These are phyloP conservation scores for Tragulus kanchil DNA, from an alignment of 2,113 vertebrate species.

Conservation along the genomic window DNA sequence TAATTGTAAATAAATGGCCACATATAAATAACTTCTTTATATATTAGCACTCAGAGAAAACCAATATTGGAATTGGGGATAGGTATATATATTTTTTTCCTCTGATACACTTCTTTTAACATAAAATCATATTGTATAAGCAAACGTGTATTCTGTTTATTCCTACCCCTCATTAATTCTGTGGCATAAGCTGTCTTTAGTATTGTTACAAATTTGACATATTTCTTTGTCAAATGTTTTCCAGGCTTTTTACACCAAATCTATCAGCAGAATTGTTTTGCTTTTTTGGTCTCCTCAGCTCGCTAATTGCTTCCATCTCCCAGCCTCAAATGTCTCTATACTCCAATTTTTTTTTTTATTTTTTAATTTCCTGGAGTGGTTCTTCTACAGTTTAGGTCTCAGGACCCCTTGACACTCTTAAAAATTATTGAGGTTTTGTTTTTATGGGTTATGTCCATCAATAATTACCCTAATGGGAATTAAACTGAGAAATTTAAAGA, in stretches of 20 bases:
- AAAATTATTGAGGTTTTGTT: not conserved
- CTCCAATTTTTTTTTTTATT: not conserved
- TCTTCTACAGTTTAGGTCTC: not conserved
- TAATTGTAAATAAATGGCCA: not conserved
- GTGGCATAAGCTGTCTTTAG: not conserved
- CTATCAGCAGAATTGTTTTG: not conserved
- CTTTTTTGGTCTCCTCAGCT: not conserved
- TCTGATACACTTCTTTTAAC: not conserved
- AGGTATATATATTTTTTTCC: not conserved
- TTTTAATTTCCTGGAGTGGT: not conserved
- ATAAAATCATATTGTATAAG: not conserved
- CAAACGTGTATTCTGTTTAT: not conserved
- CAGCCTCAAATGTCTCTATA: not conserved
- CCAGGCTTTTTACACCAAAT: not conserved
- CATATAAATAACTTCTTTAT: slow-evolving; percentile 1
- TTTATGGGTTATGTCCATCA: not conserved
- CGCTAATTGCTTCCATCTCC: not conserved
- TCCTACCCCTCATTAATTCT: not conserved
- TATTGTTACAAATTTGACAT: not conserved
- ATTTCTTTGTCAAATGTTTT: not conserved
- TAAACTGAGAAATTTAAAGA: slow-evolving; percentile 2
- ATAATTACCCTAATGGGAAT: not conserved
- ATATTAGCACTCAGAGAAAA: not conserved
- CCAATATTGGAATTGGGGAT: not conserved
- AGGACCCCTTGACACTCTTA: not conserved